Evolutionary conservation across 1,140 invertebrate species (phyloP), one percentile per base, ranked within the genome.

Genomic region (Branchinecta lynchi): DNA sequence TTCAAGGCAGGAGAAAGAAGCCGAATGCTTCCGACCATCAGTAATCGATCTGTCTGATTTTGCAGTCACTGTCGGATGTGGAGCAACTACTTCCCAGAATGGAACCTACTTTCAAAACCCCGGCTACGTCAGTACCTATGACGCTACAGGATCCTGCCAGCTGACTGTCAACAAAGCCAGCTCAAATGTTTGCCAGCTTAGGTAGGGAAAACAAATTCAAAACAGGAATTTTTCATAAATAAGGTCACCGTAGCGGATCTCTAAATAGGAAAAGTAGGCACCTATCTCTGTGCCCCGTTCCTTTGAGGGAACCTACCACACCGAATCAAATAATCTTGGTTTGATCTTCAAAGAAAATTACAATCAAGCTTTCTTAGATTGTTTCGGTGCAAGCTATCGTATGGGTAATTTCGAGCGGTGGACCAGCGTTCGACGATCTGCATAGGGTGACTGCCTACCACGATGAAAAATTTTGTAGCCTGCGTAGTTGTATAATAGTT

Each of bases 61-160:
- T 75, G 3, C 75, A 90, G 89, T 90, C 76, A 83, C 88, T 71
- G 83, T 84, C 21, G 84, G 86, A 0, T 93, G 90, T 73, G 89
- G 89, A 0, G 85, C 85, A 45, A 83, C 83, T 3, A 87, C 87
- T 0, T 80, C 82, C 17, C 86, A 90, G 75, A 93, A 93, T 76
- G 86, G 86, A 7, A 90, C 89, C 0, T 89, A 90, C 75, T 92
- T 92, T 74, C 88, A 90, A 7, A 90, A 90, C 76, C 81, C 81
- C 10, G 87, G 86, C 70, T 90, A 89, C 79, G 89, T 89, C 2
- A 83, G 84, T 9, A 75, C 81, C 0, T 89, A 84, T 71, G 87
- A 91, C 72, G 86, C 83, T 0, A 88, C 87, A 0, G 86, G 87
- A 7, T 89, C 88, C 10, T 93, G 90, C 74, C 89, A 92, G 75